Evolutionary conservation across 2,797 vertebrate species (phyloP).

Genomic region (Thalassophryne amazonica): DNA sequence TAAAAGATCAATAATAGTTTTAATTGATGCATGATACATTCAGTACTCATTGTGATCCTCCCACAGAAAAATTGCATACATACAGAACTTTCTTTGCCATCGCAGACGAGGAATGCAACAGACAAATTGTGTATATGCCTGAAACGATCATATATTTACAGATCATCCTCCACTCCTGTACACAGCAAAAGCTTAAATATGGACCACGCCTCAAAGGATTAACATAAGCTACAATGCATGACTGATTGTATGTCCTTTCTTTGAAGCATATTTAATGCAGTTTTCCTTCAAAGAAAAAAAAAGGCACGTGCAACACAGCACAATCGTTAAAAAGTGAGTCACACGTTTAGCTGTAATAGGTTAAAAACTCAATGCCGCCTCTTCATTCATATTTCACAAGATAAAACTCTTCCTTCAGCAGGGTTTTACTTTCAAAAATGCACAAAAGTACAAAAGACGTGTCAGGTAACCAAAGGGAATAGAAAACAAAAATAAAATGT

Average conservation of each 20-base stretch:
- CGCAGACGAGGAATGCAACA: slow-evolving; percentile 78
- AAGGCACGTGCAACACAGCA: slow-evolving; percentile 72
- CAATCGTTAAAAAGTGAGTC: slow-evolving; percentile 69
- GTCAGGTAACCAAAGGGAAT: slow-evolving; percentile 57
- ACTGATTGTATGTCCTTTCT: slow-evolving; percentile 68
- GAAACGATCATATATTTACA: slow-evolving; percentile 88
- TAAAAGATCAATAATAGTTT: slow-evolving; percentile 88
- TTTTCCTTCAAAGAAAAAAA: slow-evolving; percentile 67
- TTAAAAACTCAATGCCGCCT: slow-evolving; percentile 58
- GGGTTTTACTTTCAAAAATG: slow-evolving; percentile 58
- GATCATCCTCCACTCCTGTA: slow-evolving; percentile 82
- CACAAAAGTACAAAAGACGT: slow-evolving; percentile 67
- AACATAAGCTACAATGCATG: slow-evolving; percentile 62
- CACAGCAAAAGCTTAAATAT: slow-evolving; percentile 76
- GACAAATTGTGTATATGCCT: slow-evolving; percentile 77
- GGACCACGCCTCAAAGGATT: slow-evolving; percentile 59
- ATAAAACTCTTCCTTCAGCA: slow-evolving; percentile 72
- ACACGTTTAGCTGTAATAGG: slow-evolving; percentile 57
- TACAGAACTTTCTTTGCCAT: slow-evolving; percentile 82
- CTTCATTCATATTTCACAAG: slow-evolving; percentile 66
- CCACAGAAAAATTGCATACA: slow-evolving; percentile 86
- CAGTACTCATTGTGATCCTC: slow-evolving; percentile 86
- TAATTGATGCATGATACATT: slow-evolving; percentile 96
- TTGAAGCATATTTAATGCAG: slow-evolving; percentile 57
- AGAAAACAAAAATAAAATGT: slow-evolving; percentile 64